Conservation (phyloP, 2,888 invertebrate species). For the Lepas anatifera region DNA sequence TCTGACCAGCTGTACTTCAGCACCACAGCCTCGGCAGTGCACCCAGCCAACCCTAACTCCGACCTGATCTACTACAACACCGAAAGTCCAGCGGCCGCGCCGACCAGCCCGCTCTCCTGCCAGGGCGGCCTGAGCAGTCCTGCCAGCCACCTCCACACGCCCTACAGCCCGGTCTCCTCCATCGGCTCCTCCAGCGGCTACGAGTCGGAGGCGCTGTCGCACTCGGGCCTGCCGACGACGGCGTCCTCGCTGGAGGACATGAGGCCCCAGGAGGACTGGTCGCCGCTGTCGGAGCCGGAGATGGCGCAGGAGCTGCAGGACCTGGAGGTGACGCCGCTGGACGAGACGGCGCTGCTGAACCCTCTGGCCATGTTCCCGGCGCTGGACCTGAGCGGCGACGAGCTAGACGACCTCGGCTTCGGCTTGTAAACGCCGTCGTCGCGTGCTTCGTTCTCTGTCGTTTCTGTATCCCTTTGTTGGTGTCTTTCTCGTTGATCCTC, state of each 20-base stretch:
- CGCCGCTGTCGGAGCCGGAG: neutral
- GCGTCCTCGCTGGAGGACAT: neutral
- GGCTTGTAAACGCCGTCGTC: neutral
- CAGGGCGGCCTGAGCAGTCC: neutral
- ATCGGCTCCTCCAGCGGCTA: constrained; percentile 5
- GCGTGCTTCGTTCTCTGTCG: neutral
- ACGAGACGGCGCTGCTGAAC: constrained; percentile 3
- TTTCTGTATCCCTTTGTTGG: too few species aligned
- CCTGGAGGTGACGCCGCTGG: neutral
- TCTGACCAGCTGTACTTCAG: neutral
- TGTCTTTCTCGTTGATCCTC: too few species aligned
- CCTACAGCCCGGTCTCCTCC: constrained; percentile 5
- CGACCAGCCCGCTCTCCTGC: neutral
- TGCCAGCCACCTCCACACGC: neutral
- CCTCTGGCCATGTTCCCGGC: constrained; percentile 9
- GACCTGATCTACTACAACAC: too few species aligned
- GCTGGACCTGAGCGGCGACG: constrained; percentile 3
- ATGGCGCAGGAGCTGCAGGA: neutral
- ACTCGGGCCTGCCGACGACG: too few species aligned
- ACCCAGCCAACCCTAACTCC: neutral
- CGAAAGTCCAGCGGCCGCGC: neutral
- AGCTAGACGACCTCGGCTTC: neutral
- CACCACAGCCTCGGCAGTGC: neutral
- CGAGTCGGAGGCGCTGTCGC: neutral
- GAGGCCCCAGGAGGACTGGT: neutral